Base-by-base conservation (phyloP, 2,797 vertebrate genomes). In the Numenius phaeopus region DNA sequence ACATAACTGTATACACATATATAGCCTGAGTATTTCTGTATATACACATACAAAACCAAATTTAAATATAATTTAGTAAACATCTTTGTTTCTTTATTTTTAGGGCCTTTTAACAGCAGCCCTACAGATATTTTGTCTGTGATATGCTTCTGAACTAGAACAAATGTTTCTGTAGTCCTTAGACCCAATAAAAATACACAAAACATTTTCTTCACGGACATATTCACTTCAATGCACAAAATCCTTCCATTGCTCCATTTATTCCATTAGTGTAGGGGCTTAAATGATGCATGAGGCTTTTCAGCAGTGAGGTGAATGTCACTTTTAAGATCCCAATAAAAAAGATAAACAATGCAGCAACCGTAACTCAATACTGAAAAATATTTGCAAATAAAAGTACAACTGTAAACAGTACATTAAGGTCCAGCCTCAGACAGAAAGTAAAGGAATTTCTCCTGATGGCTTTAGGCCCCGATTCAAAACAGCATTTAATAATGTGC, bases 241-340 rank as follows among this genome's bases (percentile, higher is more conserved):
- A 6, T 16, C 26, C 55, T 92, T 89, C 55, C 70, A 82, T 47
- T 88, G 80, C 80, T 92, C 87, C 85, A 96, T 90, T 95, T 96
- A 91, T 94, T 92, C 90, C 90, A 96, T 96, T 96, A 93, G 77
- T 66, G 50, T 73, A 79, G 77, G 22, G 77, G n/a, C 55, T 94
- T 94, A 88, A 96, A 92, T 85, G 93, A 87, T 93, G 93, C 88
- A 96, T 87, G 67, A 94, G 81, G 57, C 83, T 94, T 94, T 94
- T 97, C 94, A 89, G 88, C 80, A 92, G 61, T 39, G 55, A 96
- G 47, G 78, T 89, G 67, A 97, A 95, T 71, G 71, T 39, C 81
- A 90, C 59, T 90, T 89, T 92, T 84, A 94, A 90, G 90, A 84
- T 85, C 19, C n/a, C 77, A 92, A 62, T 82, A 87, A 90, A 96